Evolutionary conservation across 2,113 vertebrate genomes (phyloP), one percentile per base, ranked within the genome.

Genomic region (Pluvialis apricaria): DNA sequence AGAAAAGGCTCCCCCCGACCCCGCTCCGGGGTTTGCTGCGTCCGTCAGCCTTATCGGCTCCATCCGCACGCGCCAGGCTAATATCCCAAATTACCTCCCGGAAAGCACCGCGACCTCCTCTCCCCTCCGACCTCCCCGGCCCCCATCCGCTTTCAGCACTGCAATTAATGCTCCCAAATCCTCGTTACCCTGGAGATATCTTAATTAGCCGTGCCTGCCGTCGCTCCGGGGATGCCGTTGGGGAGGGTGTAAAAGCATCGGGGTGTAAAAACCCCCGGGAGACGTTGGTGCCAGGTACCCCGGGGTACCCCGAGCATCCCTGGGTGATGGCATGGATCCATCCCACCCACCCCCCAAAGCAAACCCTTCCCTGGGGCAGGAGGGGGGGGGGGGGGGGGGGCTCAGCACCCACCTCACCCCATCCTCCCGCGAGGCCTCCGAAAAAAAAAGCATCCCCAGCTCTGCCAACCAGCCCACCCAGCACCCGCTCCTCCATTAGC

Each of bases 1-100:
- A 21, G 26, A 8, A 15, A 15, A 29, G n/a, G 10, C 25, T 9
- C 44, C 82, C 32, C 32, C 12, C 28, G 2, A 13, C n/a, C 84
- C 47, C 12, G 17, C 86, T 16, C 12, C 13, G 25, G 54, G 49
- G 6, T 65, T 61, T 29, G 44, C 90, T 44, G 10, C 2, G 34
- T 83, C 91, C 91, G 1, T 57, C 81, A 57, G 54, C 57, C 70
- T 80, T 83, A 86, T 87, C 93, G 81, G 85, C 82, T 84, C 78
- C 73, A 11, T n/a, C 95, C 86, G 86, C 96, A 88, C 94, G 93
- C 62, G 94, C 86, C 90, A 10, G 69, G 84, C 44, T 89, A 29
- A 91, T 73, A 49, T 47, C 57, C 88, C 92, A 73, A 96, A 94
- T 96, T 91, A 91, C 94, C 96, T 87, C 94, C 96, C 69, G 78